Evolutionary conservation across 2,888 invertebrate species (phyloP).

Genomic region (Eupelmus urozonus): DNA sequence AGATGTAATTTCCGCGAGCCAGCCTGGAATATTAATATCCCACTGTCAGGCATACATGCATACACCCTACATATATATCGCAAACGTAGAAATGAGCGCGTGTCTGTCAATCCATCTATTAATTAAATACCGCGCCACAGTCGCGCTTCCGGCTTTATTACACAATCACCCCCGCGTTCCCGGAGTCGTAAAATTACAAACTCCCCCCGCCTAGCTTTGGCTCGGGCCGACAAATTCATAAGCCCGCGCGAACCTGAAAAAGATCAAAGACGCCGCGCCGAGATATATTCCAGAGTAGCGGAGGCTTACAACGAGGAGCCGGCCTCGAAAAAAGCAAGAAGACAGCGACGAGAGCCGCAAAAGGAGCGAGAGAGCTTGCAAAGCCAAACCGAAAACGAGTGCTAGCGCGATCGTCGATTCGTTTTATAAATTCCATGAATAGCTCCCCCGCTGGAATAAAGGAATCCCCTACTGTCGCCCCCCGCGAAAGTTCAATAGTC

Average conservation of each 20-base stretch:
- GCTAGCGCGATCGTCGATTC: conserved; percentile 23
- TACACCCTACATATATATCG: too few species aligned
- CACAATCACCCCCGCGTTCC: too few species aligned
- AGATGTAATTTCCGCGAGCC: too few species aligned
- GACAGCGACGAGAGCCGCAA: too few species aligned
- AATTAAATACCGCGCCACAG: not conserved
- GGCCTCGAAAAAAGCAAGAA: conserved; percentile 1
- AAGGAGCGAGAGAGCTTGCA: not conserved
- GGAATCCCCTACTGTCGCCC: conserved; percentile 23
- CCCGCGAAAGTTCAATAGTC: conserved; percentile 39
- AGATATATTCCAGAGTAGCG: not conserved
- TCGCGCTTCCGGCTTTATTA: too few species aligned
- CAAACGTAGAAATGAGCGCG: too few species aligned
- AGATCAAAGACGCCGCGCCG: not conserved
- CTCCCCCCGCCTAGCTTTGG: too few species aligned
- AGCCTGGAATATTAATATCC: too few species aligned
- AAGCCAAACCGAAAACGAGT: conserved; percentile 11
- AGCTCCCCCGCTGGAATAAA: conserved; percentile 23
- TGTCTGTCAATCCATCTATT: conserved; percentile 22
- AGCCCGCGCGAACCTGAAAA: not conserved
- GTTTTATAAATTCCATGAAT: conserved; percentile 55
- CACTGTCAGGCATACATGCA: too few species aligned
- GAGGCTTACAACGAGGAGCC: too few species aligned
- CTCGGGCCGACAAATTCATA: too few species aligned
- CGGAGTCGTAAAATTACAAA: too few species aligned